Evolutionary conservation across 2,113 vertebrate species (phyloP).

Genomic region (Lota lota): DNA sequence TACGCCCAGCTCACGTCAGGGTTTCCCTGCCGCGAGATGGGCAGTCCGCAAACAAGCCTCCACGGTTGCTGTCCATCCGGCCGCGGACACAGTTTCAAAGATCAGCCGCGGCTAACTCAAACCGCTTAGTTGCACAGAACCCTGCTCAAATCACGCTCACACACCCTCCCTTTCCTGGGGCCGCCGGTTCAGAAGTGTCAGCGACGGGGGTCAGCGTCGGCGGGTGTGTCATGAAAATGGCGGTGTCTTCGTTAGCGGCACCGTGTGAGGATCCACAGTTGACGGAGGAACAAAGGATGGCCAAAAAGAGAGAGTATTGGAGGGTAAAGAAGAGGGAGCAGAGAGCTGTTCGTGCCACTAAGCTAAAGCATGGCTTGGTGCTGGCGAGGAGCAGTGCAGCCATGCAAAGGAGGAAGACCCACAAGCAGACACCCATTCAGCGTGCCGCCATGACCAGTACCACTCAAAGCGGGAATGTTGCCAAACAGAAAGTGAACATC

Average conservation of each 20-base stretch:
- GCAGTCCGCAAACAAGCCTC: slow-evolving; percentile 20
- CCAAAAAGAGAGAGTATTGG: slow-evolving; percentile 70
- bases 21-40: slow-evolving; percentile 28
- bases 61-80: slow-evolving; percentile 19
- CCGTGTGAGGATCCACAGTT: slow-evolving; percentile 19
- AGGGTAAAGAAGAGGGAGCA: slow-evolving; percentile 73
- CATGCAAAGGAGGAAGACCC: slow-evolving; percentile 42
- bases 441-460: neutral
- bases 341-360: slow-evolving; percentile 57
- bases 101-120: slow-evolving; percentile 4
- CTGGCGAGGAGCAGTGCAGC: slow-evolving; percentile 30
- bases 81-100: slow-evolving; percentile 15
- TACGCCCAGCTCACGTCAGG: slow-evolving; percentile 41
- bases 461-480: neutral
- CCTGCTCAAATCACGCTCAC: slow-evolving; percentile 40
- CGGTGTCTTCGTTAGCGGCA: slow-evolving; percentile 10
- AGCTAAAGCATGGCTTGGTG: slow-evolving; percentile 42
- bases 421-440: slow-evolving; percentile 17
- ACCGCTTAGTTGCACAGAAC: neutral
- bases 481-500: neutral
- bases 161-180: slow-evolving; percentile 24
- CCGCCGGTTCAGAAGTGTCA: neutral
- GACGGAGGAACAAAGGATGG: slow-evolving; percentile 62
- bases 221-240: slow-evolving; percentile 55
- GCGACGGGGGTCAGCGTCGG: neutral